These are phyloP conservation scores for Scomber japonicus DNA, from an alignment of 2,113 vertebrate species.

Conservation along the genomic window DNA sequence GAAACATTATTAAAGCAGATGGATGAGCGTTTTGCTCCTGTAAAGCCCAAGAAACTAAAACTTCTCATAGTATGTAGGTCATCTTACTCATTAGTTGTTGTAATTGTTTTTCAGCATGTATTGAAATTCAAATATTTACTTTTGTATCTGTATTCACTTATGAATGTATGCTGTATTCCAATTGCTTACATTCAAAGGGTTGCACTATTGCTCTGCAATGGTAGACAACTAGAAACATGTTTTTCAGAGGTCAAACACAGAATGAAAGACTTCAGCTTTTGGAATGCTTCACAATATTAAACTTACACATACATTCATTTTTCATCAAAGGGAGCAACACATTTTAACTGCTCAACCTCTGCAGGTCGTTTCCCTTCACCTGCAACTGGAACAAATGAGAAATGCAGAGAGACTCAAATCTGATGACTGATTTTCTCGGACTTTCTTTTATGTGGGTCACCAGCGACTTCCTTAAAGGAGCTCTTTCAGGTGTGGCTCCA, in stretches of 20 bases:
- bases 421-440: conserved; percentile 33
- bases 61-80: not conserved
- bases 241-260: not conserved
- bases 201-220: not conserved
- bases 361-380: conserved; percentile 51
- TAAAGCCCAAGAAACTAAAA: conserved; percentile 7
- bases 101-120: not conserved
- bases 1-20: conserved; percentile 16
- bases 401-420: conserved; percentile 50
- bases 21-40: not conserved
- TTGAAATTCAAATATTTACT: not conserved
- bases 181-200: not conserved
- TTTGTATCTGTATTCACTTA: too few species aligned
- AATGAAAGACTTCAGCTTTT: not conserved
- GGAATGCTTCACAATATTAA: not conserved
- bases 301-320: conserved; percentile 18
- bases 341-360: conserved; percentile 19
- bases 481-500: conserved; percentile 56
- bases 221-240: not conserved
- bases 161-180: not conserved
- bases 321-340: conserved; percentile 14
- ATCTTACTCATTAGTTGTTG: not conserved
- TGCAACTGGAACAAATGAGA: conserved; percentile 54
- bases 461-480: conserved; percentile 46
- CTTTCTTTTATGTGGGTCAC: conserved; percentile 60